phyloP scores from a whole-genome alignment of 2,797 vertebrate genomes.

The Cygnus olor region DNA sequence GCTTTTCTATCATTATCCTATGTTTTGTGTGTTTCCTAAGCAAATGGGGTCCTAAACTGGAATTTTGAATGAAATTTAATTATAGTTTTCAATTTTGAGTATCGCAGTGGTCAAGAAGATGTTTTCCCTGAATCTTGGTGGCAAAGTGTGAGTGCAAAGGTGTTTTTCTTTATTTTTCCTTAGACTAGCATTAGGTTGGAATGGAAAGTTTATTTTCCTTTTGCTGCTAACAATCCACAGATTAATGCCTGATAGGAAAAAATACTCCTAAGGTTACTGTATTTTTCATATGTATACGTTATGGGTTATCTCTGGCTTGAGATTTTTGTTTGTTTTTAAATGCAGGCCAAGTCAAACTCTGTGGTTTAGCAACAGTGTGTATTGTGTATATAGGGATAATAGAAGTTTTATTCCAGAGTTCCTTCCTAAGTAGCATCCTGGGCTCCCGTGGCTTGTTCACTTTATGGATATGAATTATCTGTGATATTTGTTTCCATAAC shows the following conservation, averaged over 20 bases:
- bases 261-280: neutral
- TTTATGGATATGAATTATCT: neutral
- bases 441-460: neutral
- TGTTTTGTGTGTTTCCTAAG: neutral
- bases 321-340: conserved; percentile 57
- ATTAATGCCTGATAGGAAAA: neutral
- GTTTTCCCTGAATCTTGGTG: neutral
- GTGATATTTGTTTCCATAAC: neutral
- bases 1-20: neutral
- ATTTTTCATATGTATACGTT: conserved; percentile 7
- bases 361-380: neutral
- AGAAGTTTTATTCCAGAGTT: neutral
- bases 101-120: neutral
- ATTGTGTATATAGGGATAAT: neutral
- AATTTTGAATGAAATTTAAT: neutral
- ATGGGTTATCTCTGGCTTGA: conserved; percentile 53
- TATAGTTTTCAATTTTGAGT: conserved; percentile 14
- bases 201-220: neutral
- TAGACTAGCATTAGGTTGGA: neutral
- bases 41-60: neutral
- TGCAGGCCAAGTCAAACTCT: neutral
- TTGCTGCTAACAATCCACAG: neutral
- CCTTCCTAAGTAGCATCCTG: neutral
- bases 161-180: rapidly evolving
- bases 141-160: rapidly evolving